These are phyloP conservation scores for Cecropterus lyciades DNA, from an alignment of 1,140 invertebrate species.

Conservation along the genomic window DNA sequence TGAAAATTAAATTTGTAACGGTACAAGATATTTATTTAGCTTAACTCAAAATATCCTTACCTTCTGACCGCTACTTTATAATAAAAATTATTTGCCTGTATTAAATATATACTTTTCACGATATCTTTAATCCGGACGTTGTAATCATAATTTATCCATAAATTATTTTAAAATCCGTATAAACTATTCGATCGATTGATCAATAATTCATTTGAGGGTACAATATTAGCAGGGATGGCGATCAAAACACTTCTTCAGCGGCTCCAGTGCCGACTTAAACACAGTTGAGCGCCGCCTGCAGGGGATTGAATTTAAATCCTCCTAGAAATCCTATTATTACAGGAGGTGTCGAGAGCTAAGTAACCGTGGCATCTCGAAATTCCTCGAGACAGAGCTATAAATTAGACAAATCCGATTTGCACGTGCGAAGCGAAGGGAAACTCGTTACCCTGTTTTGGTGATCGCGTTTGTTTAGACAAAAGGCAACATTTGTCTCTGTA, in stretches of 20 bases:
- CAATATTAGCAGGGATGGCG: too few relatives aligned
- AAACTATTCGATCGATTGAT: too few relatives aligned
- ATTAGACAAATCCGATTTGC: conserved; percentile 81
- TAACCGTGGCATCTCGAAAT: conserved; percentile 65
- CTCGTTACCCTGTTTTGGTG: conserved; percentile 60
- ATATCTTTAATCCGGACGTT: too few relatives aligned
- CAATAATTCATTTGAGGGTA: background rate
- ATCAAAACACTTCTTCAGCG: conserved; percentile 51
- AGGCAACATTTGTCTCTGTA: conserved; percentile 59
- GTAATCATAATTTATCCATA: too few relatives aligned
- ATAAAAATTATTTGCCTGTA: too few relatives aligned
- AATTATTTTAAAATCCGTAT: too few relatives aligned
- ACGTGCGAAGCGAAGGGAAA: conserved; percentile 62
- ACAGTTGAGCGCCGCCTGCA: conserved; percentile 53
- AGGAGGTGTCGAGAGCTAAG: conserved; percentile 64
- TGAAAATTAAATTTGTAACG: too few relatives aligned
- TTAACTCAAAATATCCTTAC: too few relatives aligned
- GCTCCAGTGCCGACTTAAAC: conserved; percentile 49
- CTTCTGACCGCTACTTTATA: too few relatives aligned
- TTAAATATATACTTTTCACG: too few relatives aligned
- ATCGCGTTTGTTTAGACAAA: conserved; percentile 67
- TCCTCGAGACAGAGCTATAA: conserved; percentile 70
- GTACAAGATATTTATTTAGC: too few relatives aligned
- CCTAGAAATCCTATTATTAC: conserved; percentile 60
- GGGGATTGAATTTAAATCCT: conserved; percentile 67